These are phyloP conservation scores for Orthosia cruda DNA, from an alignment of 2,888 invertebrate species.

Conservation along the genomic window DNA sequence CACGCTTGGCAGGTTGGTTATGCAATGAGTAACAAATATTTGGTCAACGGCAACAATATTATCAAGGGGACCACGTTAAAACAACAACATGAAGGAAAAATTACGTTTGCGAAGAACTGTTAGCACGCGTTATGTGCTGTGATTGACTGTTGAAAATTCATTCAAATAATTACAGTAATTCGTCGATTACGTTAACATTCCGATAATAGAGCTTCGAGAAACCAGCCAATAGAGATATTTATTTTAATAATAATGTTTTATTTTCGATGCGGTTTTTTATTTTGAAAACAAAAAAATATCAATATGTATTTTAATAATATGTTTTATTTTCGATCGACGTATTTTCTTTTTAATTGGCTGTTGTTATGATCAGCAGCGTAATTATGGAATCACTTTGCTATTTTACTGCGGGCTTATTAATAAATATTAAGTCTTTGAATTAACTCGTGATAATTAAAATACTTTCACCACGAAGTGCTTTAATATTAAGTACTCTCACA, in stretches of 20 bases:
- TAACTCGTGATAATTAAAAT: slow-evolving; percentile 27
- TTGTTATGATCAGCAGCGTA: not conserved
- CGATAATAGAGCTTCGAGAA: too few relatives aligned
- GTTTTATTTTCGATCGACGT: not conserved
- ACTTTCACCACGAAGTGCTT: slow-evolving; percentile 12
- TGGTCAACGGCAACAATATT: slow-evolving; percentile 11
- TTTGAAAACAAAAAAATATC: too few relatives aligned
- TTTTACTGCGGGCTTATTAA: slow-evolving; percentile 8
- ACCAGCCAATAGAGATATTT: not conserved
- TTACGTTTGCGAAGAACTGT: not conserved
- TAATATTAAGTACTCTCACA: slow-evolving; percentile 6
- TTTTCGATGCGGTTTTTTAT: not conserved
- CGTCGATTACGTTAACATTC: too few relatives aligned
- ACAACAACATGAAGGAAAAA: not conserved
- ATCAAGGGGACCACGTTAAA: slow-evolving; percentile 4
- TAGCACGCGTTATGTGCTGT: too few relatives aligned
- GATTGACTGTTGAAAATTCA: too few relatives aligned
- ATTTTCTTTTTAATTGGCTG: not conserved
- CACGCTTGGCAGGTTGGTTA: slow-evolving; percentile 20
- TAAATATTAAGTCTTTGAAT: slow-evolving; percentile 12
- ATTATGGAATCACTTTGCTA: slow-evolving; percentile 20
- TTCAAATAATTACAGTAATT: too few relatives aligned
- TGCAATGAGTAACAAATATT: slow-evolving; percentile 29
- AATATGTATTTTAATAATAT: not conserved
- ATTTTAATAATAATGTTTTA: not conserved